phyloP scores from a whole-genome alignment of 2,888 invertebrate species.

The Agriotes lineatus region DNA sequence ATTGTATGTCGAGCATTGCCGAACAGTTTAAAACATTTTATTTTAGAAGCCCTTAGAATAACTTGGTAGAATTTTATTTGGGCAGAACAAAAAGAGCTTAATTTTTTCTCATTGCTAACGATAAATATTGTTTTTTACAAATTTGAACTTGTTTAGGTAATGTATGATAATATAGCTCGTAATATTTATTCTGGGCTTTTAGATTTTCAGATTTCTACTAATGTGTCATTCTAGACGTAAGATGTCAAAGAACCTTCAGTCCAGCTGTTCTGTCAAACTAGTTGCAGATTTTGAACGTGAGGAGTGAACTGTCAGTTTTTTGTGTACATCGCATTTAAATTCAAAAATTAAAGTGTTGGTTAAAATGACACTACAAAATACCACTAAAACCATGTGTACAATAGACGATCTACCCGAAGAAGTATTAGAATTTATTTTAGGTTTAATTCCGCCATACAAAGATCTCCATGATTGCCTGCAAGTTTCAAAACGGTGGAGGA shows the following conservation, averaged over 20 bases:
- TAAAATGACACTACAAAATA: slow-evolving; percentile 23
- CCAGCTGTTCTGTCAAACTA: not conserved
- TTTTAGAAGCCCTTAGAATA: no score
- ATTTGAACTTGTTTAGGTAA: no score
- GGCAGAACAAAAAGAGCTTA: no score
- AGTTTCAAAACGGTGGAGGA: slow-evolving; percentile 90
- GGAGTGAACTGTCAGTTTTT: slow-evolving; percentile 25
- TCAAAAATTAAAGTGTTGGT: slow-evolving; percentile 21
- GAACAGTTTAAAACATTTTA: no score
- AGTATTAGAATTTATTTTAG: slow-evolving; percentile 91
- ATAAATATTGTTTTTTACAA: no score
- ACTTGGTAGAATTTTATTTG: no score
- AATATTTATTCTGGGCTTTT: no score
- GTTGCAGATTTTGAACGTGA: slow-evolving; percentile 20
- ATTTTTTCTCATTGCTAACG: no score
- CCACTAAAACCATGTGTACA: slow-evolving; percentile 37
- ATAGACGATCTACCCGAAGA: slow-evolving; percentile 90
- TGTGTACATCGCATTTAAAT: slow-evolving; percentile 32
- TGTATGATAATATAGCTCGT: no score
- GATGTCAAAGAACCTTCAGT: not conserved
- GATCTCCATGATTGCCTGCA: slow-evolving; percentile 88
- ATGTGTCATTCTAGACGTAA: no score
- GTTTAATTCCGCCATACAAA: slow-evolving; percentile 89
- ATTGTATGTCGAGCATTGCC: not conserved
- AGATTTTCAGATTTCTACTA: no score